A percentile compares a stretch with the other conserved stretches of the same genome.
Conservation (phyloP, 2,888 invertebrate species). For the Coremacera marginata region DNA sequence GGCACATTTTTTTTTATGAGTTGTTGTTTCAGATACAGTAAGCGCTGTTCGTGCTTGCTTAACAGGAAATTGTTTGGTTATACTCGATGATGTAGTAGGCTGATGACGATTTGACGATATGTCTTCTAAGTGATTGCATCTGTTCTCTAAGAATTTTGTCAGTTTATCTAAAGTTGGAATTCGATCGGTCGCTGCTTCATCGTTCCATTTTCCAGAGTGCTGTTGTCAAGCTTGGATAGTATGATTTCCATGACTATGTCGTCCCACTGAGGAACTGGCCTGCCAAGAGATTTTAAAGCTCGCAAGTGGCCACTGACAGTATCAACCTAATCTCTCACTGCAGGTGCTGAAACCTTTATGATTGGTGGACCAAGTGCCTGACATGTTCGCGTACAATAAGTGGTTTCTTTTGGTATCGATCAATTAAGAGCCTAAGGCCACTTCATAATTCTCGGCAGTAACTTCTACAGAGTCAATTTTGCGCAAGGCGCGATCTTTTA, state of each 20-base stretch:
- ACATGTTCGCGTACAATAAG: neutral
- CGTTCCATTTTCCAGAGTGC: constrained; percentile 34
- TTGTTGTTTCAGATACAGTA: neutral
- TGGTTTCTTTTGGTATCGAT: neutral
- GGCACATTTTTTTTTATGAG: neutral
- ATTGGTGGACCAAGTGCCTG: constrained; percentile 23
- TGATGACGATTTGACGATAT: constrained; percentile 15
- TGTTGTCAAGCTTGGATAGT: constrained; percentile 23
- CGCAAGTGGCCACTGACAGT: constrained; percentile 30
- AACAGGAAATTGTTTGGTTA: neutral
- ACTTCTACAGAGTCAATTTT: constrained; percentile 28
- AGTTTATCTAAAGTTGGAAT: constrained; percentile 28
- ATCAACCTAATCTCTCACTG: constrained; percentile 12
- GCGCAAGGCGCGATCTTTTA: constrained; percentile 16
- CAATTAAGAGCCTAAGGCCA: neutral
- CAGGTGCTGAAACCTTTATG: constrained; percentile 8
- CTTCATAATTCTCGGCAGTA: constrained; percentile 29
- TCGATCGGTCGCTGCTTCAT: constrained; percentile 31
- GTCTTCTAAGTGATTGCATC: constrained; percentile 36
- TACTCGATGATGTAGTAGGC: neutral
- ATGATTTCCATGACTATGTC: constrained; percentile 31
- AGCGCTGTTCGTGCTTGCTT: neutral
- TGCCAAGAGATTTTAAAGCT: constrained; percentile 29
- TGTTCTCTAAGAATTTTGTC: constrained; percentile 25
- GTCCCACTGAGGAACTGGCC: constrained; percentile 33